A percentile compares a stretch with the other conserved stretches of the same genome.
Conservation (phyloP, 1,140 invertebrate species). For the Nephotettix cincticeps region DNA sequence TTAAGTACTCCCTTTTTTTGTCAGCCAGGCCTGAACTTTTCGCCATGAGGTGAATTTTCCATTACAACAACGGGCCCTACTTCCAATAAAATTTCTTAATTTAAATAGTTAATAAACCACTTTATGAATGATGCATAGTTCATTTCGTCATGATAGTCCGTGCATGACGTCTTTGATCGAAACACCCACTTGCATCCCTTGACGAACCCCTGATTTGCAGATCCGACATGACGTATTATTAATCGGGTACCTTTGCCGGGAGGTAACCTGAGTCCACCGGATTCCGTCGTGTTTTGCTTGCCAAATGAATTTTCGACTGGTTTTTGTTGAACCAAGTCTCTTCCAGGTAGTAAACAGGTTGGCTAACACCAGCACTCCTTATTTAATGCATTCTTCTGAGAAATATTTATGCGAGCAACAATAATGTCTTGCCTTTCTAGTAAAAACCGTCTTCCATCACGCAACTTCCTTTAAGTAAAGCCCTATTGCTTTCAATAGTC, state of each 20-base stretch:
- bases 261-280: background rate
- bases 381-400: slow-evolving; percentile 3
- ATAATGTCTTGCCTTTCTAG: slow-evolving; percentile 6
- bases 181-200: slow-evolving; percentile 2
- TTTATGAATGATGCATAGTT: too few species aligned
- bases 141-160: slow-evolving; percentile 11
- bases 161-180: slow-evolving; percentile 1
- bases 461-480: too few species aligned
- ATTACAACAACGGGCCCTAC: background rate
- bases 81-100: slow-evolving; percentile 10
- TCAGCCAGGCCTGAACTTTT: background rate
- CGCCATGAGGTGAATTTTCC: background rate
- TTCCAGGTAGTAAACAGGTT: too few species aligned
- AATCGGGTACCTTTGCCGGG: background rate
- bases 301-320: too few species aligned
- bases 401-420: background rate
- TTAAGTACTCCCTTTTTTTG: background rate
- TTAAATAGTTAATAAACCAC: background rate
- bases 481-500: too few species aligned
- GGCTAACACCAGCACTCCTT: background rate
- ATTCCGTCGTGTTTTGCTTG: too few species aligned
- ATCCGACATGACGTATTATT: background rate
- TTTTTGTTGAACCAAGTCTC: too few species aligned
- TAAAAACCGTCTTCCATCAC: slow-evolving; percentile 11
- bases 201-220: background rate